Conservation (phyloP, 2,888 invertebrate species). For the Heliconius ethilla region DNA sequence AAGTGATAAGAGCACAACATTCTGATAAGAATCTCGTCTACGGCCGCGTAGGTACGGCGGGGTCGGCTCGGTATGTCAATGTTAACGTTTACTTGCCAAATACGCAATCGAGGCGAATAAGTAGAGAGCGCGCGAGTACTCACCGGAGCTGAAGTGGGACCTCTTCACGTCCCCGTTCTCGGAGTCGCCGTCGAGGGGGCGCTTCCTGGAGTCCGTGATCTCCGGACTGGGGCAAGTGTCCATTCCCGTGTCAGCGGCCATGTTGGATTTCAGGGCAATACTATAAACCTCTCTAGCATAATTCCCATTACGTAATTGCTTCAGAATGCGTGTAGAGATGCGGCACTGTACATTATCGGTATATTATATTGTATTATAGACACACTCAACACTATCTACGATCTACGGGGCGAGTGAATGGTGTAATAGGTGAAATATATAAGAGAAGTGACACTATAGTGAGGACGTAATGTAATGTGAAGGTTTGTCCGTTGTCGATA, state of each 20-base stretch:
- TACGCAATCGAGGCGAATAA: constrained; percentile 69
- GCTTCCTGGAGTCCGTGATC: constrained; percentile 94
- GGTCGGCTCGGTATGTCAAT: constrained; percentile 72
- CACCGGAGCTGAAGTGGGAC: constrained; percentile 95
- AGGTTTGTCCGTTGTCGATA: constrained; percentile 75
- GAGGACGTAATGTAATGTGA: constrained; percentile 79
- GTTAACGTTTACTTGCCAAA: constrained; percentile 74
- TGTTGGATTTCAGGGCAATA: constrained; percentile 85
- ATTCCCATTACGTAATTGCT: constrained; percentile 82
- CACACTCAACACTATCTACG: constrained; percentile 75
- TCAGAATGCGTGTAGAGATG: constrained; percentile 72
- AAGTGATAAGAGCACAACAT: constrained; percentile 68
- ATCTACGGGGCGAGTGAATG: constrained; percentile 71
- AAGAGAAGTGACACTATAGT: constrained; percentile 76
- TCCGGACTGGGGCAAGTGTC: constrained; percentile 97
- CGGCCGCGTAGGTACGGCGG: constrained; percentile 61
- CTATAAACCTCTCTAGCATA: constrained; percentile 82
- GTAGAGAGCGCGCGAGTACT: constrained; percentile 61
- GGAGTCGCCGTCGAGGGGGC: constrained; percentile 92
- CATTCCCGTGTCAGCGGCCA: constrained; percentile 96
- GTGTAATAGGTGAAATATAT: constrained; percentile 74
- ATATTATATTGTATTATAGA: constrained; percentile 59
- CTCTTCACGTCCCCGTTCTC: constrained; percentile 94
- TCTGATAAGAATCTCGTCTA: constrained; percentile 78
- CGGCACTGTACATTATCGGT: constrained; percentile 75